Evolutionary conservation across 2,888 invertebrate species (phyloP).

Genomic region (Helobdella robusta): DNA sequence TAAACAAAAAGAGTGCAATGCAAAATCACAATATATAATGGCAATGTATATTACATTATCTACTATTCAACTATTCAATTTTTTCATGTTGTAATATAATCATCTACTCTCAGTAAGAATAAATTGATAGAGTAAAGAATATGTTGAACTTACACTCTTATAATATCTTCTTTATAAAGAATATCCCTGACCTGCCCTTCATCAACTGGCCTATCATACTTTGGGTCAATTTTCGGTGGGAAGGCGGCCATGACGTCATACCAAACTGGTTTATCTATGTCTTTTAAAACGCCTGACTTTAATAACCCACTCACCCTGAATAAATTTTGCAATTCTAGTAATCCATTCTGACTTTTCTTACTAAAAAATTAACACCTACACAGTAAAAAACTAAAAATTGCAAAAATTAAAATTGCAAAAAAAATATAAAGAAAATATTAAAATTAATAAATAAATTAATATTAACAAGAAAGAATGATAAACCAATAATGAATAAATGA

Average conservation of each 20-base stretch:
- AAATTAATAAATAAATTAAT: too few relatives aligned
- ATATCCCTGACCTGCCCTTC: constrained; percentile 37
- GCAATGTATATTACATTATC: too few relatives aligned
- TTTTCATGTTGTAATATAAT: not conserved
- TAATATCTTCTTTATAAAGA: constrained; percentile 47
- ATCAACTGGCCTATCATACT: constrained; percentile 54
- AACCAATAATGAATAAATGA: too few relatives aligned
- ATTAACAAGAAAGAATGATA: too few relatives aligned
- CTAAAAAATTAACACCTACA: too few relatives aligned
- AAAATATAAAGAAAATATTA: too few relatives aligned
- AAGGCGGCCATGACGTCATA: constrained; percentile 79
- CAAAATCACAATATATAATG: too few relatives aligned
- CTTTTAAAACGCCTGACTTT: constrained; percentile 66
- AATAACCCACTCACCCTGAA: constrained; percentile 67
- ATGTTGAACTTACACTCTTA: constrained; percentile 66
- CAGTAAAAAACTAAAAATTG: too few relatives aligned
- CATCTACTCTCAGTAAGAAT: not conserved
- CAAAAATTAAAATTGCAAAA: too few relatives aligned
- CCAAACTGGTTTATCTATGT: constrained; percentile 81
- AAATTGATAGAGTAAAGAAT: not conserved
- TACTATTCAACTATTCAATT: not conserved
- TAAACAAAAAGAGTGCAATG: not conserved
- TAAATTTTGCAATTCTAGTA: too few relatives aligned
- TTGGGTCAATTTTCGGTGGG: constrained; percentile 76
- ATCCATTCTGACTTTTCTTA: too few relatives aligned